Evolutionary conservation across 2,113 vertebrate genomes (phyloP).

Genomic region (Numenius arquata): DNA sequence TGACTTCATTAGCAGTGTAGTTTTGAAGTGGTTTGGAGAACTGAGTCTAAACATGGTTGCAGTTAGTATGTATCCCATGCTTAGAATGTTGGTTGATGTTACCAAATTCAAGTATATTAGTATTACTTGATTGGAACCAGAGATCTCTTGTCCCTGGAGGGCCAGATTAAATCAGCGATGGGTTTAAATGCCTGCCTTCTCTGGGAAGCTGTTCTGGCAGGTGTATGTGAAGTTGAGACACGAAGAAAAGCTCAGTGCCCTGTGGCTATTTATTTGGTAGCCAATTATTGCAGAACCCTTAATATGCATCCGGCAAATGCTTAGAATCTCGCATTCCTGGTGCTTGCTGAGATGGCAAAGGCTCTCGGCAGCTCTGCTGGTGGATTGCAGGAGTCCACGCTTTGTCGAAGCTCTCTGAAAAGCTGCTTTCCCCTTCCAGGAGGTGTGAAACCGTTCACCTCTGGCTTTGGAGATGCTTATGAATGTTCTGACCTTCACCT

Average conservation of each 20-base stretch:
- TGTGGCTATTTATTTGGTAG: constrained; percentile 57
- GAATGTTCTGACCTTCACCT: background rate
- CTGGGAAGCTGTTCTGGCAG: constrained; percentile 50
- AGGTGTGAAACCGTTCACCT: background rate
- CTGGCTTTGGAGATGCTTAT: background rate
- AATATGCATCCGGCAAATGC: background rate
- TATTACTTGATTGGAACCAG: constrained; percentile 1
- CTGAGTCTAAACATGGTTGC: background rate
- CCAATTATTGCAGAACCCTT: constrained; percentile 6
- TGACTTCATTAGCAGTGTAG: background rate
- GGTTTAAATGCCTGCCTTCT: background rate
- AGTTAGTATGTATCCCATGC: background rate
- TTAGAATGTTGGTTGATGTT: background rate
- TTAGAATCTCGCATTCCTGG: background rate
- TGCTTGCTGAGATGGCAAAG: constrained; percentile 26
- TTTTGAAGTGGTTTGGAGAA: background rate
- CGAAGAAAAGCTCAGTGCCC: constrained; percentile 32
- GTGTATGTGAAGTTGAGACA: background rate
- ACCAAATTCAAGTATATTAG: background rate
- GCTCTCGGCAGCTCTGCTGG: background rate
- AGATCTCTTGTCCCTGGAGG: constrained; percentile 4
- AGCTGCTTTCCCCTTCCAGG: background rate
- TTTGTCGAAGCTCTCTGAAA: background rate
- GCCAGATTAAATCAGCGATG: constrained; percentile 19
- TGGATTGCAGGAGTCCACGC: background rate